Evolutionary conservation across 2,888 invertebrate genomes (phyloP).

Genomic region (Micropterix aruncella): DNA sequence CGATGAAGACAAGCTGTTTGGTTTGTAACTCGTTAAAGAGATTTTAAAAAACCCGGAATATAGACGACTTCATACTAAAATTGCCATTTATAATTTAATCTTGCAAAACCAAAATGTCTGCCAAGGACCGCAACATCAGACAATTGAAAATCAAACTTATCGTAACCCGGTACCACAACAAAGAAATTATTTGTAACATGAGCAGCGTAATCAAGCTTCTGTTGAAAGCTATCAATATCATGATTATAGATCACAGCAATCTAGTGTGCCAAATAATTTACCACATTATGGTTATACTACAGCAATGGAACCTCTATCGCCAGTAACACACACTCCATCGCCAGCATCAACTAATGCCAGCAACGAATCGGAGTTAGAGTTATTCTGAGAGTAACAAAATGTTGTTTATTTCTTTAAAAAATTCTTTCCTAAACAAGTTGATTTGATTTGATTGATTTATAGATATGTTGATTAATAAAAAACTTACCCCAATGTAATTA

Average conservation of each 20-base stretch:
- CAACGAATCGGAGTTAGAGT: too few species aligned
- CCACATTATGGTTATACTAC: too few species aligned
- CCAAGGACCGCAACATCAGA: slow-evolving; percentile 4
- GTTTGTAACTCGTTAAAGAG: slow-evolving; percentile 9
- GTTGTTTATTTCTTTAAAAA: slow-evolving; percentile 11
- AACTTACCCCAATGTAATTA: too few species aligned
- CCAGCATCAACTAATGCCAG: slow-evolving; percentile 12
- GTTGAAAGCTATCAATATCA: slow-evolving; percentile 10
- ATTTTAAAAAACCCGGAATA: slow-evolving; percentile 12
- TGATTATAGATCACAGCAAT: slow-evolving; percentile 11
- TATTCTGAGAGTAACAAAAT: slow-evolving; percentile 12
- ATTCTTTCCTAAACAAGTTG: too few species aligned
- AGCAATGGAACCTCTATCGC: slow-evolving; percentile 10
- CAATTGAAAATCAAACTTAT: slow-evolving; percentile 3
- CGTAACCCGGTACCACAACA: slow-evolving; percentile 3
- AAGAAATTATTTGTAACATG: slow-evolving; percentile 5
- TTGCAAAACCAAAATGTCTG: slow-evolving; percentile 3
- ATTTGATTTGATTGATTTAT: slow-evolving; percentile 10
- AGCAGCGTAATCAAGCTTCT: slow-evolving; percentile 12
- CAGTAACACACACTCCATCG: slow-evolving; percentile 10
- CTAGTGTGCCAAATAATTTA: slow-evolving; percentile 12
- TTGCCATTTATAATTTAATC: slow-evolving; percentile 13
- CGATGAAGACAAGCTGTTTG: slow-evolving; percentile 12
- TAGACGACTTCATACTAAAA: slow-evolving; percentile 12
- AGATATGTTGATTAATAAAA: slow-evolving; percentile 12